Conservation (phyloP, 2,113 vertebrate species). For the Deroptyus accipitrinus region DNA sequence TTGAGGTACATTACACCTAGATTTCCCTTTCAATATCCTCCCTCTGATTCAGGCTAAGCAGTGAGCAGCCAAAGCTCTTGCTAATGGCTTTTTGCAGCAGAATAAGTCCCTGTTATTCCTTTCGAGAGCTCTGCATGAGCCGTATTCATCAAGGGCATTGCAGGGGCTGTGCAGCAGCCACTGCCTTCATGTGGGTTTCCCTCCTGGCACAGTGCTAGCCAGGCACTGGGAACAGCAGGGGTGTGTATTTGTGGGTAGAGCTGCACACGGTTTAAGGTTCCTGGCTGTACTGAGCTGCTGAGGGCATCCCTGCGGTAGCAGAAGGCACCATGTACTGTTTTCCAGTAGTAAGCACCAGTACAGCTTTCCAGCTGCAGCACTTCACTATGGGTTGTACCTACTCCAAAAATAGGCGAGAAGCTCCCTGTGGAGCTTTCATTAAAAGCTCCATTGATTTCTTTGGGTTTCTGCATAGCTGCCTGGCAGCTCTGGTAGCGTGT, state of each 20-base stretch:
- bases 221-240: background rate
- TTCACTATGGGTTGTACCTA: background rate
- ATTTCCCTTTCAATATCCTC: background rate
- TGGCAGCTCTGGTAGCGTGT: background rate
- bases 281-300: background rate
- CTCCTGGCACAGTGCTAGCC: background rate
- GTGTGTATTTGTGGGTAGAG: no score
- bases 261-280: fast-evolving
- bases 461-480: background rate
- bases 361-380: background rate
- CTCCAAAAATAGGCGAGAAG: background rate
- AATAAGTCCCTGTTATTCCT: background rate
- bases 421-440: background rate
- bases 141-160: fast-evolving
- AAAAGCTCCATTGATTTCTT: background rate
- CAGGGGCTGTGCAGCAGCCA: background rate
- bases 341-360: no score
- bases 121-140: background rate
- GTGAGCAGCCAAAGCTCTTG: background rate
- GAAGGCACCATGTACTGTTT: background rate
- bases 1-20: background rate
- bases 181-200: background rate
- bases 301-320: background rate
- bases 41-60: background rate
- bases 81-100: background rate